Evolutionary conservation across 53 echinoderm and acorn worm genomes (phyloP), one percentile per base, ranked within the genome.

Genomic region (Arbacia lixula): DNA sequence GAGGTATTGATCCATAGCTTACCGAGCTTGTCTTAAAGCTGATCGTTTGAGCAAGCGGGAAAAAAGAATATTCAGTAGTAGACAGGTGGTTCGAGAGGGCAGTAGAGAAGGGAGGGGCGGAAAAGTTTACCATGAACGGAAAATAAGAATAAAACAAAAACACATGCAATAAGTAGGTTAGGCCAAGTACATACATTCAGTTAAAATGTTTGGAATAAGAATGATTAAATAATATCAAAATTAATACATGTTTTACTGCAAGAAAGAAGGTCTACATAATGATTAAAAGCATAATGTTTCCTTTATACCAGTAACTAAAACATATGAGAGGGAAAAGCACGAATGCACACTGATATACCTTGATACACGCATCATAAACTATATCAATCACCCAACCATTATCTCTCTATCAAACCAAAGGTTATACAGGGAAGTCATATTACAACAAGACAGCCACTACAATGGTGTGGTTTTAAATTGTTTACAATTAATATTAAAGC

Each of bases 11-110:
- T 46, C 46, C 14, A 39, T 14, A 46, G 82, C 82, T 81, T 81
- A 81, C 82, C 82, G 82, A 61, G 82, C 82, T 33, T 81, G 82
- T 81, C 64, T 81, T 81, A 81, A 81, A 81, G 82, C 82, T 81
- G 82, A 63, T 81, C 63, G 32, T 63, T 75, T 57, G 64, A 49
- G 82, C 82, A 81, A 81, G 82, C 82, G 22, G 63, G 82, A 81
- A 39, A 58, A 77, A n/a, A 57, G 36, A 77, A 58, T 34, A 53
- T 50, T 75, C 75, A 75, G 53, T 37, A 52, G 72, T 42, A 46
- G 41, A 40, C 72, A 4, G 51, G 27, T 8, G 14, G 46, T 46
- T 46, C 8, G 46, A 51, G 74, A 53, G n/a, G 58, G 72, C 49
- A 53, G 74, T 68, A 68, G 68, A 39, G n/a, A 20, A 19, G n/a